Evolutionary conservation across 2,113 vertebrate genomes (phyloP), one percentile per base, ranked within the genome.

Genomic region (Periophthalmus modestus): DNA sequence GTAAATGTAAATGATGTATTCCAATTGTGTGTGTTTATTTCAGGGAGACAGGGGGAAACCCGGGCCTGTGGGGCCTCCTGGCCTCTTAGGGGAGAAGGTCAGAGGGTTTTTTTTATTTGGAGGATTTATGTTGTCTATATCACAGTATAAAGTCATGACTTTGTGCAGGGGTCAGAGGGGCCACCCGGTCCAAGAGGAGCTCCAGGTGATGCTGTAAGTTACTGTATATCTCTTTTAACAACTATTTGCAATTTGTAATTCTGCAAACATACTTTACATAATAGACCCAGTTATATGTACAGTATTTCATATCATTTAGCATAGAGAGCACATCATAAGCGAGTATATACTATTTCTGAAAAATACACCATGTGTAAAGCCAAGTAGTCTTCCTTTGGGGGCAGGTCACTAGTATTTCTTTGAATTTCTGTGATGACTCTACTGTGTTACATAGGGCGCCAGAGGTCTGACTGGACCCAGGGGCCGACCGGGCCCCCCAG

Each of bases 81-180:
- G 93, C 85, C 82, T 95, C 28, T 89, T 89, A 0, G 97, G 97
- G 0, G 96, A 97, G 84, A 98, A 97, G 78, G 97, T 90, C 54
- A 78, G 79, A 47, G 28, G 28, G 7, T 48, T 12, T 13, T 47
- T 47, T 14, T 24, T 23, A 24, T n/a, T n/a, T 48, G 14, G 12
- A 28, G 14, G 13, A 14, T 24, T 46, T 0, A 47, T 46, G 7
- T 46, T 19, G 18, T 10, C 10, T 5, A n/a, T 47, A 3, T 48
- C 2, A 21, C 5, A 15, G 11, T 15, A 36, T 21, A 43, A 7
- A 43, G 9, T 73, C 33, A 16, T 74, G 48, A 58, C 73, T 33
- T 28, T 21, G 18, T 19, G 21, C 68, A 93, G 93, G 93, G 93
- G 4, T 91, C 92, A 28, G 89, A 91, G 15, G 93, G 93, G 2